phyloP scores from a whole-genome alignment of 1,140 invertebrate genomes.

The Eufriesea mexicana region DNA sequence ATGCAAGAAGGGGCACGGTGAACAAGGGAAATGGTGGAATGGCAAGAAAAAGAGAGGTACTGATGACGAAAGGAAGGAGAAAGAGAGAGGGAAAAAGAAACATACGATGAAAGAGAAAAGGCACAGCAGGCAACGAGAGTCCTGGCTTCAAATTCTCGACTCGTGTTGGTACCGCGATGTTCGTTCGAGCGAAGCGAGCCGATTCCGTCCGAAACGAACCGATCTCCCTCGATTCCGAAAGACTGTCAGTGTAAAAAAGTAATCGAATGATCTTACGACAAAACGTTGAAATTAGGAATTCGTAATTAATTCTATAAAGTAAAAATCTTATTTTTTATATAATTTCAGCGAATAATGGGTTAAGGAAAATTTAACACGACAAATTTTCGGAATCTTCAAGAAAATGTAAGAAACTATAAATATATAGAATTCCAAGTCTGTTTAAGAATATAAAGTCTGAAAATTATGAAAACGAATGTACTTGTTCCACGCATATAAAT shows the following conservation, averaged over 20 bases:
- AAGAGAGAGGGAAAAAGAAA: constrained; percentile 54
- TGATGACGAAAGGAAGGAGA: constrained; percentile 42
- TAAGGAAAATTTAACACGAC: neutral
- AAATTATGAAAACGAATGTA: neutral
- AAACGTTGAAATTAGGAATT: neutral
- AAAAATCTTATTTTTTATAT: neutral
- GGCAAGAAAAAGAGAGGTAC: constrained; percentile 45
- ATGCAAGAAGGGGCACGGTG: constrained; percentile 46
- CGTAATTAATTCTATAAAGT: neutral
- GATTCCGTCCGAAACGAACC: constrained; percentile 48
- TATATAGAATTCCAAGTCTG: neutral
- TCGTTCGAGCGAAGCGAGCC: constrained; percentile 48
- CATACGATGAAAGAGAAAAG: constrained; percentile 52
- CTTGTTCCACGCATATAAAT: neutral
- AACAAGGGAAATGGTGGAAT: constrained; percentile 48
- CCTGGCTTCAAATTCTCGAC: constrained; percentile 54
- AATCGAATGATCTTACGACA: constrained; percentile 26
- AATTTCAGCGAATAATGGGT: neutral
- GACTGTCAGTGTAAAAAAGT: constrained; percentile 22
- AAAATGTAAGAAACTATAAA: neutral
- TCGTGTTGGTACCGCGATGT: constrained; percentile 50
- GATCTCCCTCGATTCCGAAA: constrained; percentile 51
- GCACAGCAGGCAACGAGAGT: constrained; percentile 56
- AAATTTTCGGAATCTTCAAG: neutral
- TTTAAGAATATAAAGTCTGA: neutral